phyloP scores from a whole-genome alignment of 64 coral and sea anemone species.

The Actinia equina region DNA sequence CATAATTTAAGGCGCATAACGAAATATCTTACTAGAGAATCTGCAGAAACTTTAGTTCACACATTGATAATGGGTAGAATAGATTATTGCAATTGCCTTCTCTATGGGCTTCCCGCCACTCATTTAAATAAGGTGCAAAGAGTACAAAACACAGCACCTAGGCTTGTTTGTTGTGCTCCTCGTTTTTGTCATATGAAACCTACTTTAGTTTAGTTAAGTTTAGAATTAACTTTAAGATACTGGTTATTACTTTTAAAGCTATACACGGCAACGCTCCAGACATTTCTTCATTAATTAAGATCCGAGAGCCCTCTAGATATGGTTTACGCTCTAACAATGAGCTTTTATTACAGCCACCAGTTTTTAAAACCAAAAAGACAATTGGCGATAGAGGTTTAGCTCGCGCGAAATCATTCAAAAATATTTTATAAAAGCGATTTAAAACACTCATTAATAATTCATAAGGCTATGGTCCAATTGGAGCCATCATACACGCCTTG shows the following conservation, averaged over 20 bases:
- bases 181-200: conserved; percentile 13
- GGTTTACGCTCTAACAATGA: neutral
- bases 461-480: too few relatives aligned
- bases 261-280: neutral
- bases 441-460: too few relatives aligned
- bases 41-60: too few relatives aligned
- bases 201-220: neutral
- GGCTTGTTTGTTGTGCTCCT: neutral
- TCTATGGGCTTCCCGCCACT: neutral
- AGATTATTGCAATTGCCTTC: conserved; percentile 6
- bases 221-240: conserved; percentile 21
- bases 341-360: too few relatives aligned
- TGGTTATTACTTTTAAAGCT: neutral
- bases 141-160: neutral
- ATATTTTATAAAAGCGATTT: too few relatives aligned
- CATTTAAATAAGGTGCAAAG: neutral
- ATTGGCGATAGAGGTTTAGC: too few relatives aligned
- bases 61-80: conserved; percentile 3
- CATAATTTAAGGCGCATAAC: too few relatives aligned
- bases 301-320: neutral
- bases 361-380: too few relatives aligned
- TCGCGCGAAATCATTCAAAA: too few relatives aligned
- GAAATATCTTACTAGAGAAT: too few relatives aligned
- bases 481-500: too few relatives aligned
- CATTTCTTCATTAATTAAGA: neutral